These are phyloP conservation scores for Choristoneura fumiferana DNA, from an alignment of 1,140 invertebrate genomes.

Conservation along the genomic window DNA sequence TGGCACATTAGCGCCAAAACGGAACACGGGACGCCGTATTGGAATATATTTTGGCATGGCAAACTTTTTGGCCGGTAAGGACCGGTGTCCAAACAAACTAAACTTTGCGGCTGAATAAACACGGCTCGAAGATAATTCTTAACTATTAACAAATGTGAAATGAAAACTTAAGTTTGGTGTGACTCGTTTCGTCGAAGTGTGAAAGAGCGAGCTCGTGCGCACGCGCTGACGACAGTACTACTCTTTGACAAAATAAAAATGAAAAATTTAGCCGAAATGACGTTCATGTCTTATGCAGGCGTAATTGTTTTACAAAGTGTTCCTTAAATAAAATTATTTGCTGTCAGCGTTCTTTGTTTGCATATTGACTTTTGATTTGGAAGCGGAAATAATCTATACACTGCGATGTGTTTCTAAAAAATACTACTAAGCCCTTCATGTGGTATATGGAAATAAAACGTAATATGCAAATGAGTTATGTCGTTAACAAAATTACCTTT, in stretches of 20 bases:
- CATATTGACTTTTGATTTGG: no score
- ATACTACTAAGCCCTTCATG: no score
- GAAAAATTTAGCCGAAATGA: no score
- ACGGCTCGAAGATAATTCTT: no score
- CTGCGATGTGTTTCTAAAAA: no score
- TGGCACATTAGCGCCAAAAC: slow-evolving; percentile 13
- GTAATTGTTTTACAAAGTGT: no score
- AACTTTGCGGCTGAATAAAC: not conserved
- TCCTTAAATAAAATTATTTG: no score
- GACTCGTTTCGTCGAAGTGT: slow-evolving; percentile 1
- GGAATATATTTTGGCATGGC: slow-evolving; percentile 7
- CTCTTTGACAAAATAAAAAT: no score
- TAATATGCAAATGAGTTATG: not conserved
- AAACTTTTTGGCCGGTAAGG: not conserved
- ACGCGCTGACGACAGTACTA: slow-evolving; percentile 5
- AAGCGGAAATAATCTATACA: no score
- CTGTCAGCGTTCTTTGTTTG: no score
- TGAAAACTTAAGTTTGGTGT: not conserved
- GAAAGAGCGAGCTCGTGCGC: not conserved
- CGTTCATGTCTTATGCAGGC: no score
- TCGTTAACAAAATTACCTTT: slow-evolving; percentile 5
- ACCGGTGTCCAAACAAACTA: not conserved
- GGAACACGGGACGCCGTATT: not conserved
- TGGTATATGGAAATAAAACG: not conserved
- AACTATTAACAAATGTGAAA: not conserved